These are phyloP conservation scores for Chaenogobius annularis DNA, from an alignment of 2,113 vertebrate genomes.

Conservation along the genomic window DNA sequence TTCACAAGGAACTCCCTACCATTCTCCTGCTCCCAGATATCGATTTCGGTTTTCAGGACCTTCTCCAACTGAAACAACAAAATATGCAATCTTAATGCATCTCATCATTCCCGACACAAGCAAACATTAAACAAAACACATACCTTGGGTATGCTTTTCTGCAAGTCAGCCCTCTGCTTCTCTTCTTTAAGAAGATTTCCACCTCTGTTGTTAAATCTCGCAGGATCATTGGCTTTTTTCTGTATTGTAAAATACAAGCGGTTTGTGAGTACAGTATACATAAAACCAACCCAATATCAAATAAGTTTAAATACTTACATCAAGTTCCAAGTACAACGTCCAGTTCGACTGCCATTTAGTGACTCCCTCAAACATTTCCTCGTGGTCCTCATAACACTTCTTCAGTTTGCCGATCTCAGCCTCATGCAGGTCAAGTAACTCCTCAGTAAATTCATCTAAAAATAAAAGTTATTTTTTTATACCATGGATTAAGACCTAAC, in stretches of 20 bases:
- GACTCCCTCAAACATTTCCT: constrained; percentile 86
- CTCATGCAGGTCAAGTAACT: constrained; percentile 83
- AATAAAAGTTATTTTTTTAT: not conserved
- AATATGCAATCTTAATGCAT: not conserved
- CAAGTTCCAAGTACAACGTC: constrained; percentile 87
- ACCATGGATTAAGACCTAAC: not conserved
- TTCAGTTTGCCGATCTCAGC: constrained; percentile 78
- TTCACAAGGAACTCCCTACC: constrained; percentile 80
- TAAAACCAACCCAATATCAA: not conserved
- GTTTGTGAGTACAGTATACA: not conserved
- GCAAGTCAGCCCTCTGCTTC: constrained; percentile 88
- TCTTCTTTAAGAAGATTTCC: constrained; percentile 94
- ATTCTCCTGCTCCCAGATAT: constrained; percentile 82
- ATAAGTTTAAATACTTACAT: constrained; percentile 74
- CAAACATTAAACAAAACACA: not conserved
- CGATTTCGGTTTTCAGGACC: constrained; percentile 80
- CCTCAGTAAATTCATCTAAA: constrained; percentile 83
- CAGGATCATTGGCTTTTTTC: constrained; percentile 85
- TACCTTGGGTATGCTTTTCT: constrained; percentile 90
- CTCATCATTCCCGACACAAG: not conserved
- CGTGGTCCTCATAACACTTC: constrained; percentile 80
- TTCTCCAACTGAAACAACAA: constrained; percentile 84
- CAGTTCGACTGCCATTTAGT: constrained; percentile 90
- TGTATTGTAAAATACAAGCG: constrained; percentile 25
- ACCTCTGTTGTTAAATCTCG: constrained; percentile 88